A percentile compares a stretch with the other conserved stretches of the same genome.
Evolutionary conservation across 2,888 invertebrate genomes (phyloP).

Genomic region (Hydropsyche betteni): DNA sequence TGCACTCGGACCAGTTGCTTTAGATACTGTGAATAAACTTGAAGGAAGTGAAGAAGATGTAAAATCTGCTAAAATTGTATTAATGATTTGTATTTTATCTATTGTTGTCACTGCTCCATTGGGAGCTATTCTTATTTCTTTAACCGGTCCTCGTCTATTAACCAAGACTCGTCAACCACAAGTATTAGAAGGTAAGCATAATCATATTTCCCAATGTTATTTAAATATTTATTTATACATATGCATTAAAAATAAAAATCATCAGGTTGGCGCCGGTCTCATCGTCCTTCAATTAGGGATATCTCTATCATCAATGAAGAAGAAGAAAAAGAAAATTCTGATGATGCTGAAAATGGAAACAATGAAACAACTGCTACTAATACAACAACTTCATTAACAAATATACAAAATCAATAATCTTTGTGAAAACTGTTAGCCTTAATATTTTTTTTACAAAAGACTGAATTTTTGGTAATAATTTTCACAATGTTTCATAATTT

Average conservation of each 20-base stretch:
- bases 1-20: constrained; percentile 80
- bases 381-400: constrained; percentile 47
- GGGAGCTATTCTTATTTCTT: constrained; percentile 82
- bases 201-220: constrained; percentile 1
- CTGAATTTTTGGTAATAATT: constrained; percentile 3
- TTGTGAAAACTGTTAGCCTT: not conserved
- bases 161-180: constrained; percentile 80
- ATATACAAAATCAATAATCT: constrained; percentile 6
- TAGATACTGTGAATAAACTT: constrained; percentile 70
- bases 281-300: constrained; percentile 84
- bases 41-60: constrained; percentile 63
- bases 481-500: too few species aligned
- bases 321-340: constrained; percentile 69
- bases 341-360: constrained; percentile 59
- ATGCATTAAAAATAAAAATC: too few species aligned
- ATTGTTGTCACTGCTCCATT: constrained; percentile 86
- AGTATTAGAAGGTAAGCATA: constrained; percentile 68
- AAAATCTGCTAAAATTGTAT: constrained; percentile 73
- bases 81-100: constrained; percentile 82
- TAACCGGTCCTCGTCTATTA: constrained; percentile 79
- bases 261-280: constrained; percentile 79
- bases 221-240: not conserved
- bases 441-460: not conserved
- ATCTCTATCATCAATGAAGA: constrained; percentile 88
- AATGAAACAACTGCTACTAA: constrained; percentile 55